Evolutionary conservation across 1,140 invertebrate genomes (phyloP), one percentile per base, ranked within the genome.

Genomic region (Pemphigus obesinymphae): DNA sequence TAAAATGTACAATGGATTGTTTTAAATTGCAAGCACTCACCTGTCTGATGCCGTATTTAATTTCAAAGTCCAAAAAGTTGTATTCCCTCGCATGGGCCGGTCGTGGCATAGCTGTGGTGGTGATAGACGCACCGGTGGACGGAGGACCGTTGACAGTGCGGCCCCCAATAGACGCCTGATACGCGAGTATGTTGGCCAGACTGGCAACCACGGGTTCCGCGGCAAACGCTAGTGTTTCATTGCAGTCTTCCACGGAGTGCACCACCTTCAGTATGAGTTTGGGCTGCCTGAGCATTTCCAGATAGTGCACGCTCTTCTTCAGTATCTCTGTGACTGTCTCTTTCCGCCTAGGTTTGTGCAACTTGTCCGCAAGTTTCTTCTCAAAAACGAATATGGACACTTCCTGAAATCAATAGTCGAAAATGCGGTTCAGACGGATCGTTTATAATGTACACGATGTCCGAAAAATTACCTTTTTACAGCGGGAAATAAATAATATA

Each of bases 371-470:
- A 23, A 92, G 91, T 83, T 94, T 92, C 86, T 98, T 98, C 86
- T 99, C 97, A 87, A 98, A 98, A 43, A 98, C 89, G 88, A 98
- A 98, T 82, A 98, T 92, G 0, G 96, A 97, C 70, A 94, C 96
- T 88, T 97, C 96, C 97, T 99, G 89, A 7, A 90, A 91, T 85
- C 85, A 87, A 66, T 11, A n/a, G n/a, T n/a, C n/a, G n/a, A 34
- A 0, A 0, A 17, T 0, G 23, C 13, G 23, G 26, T 1, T 7
- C 6, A n/a, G n/a, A 20, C 29, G 13, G 1, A 17, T 29, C 6
- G 31, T 61, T 61, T 31, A 3, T 29, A 5, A 8, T 8, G 17
- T 8, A 20, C 20, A 55, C 53, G 53, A 55, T n/a, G 17, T 11
- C 3, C n/a, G n/a, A n/a, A n/a, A n/a, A n/a, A n/a, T n/a, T n/a